phyloP scores from a whole-genome alignment of 30 jellyfish, hydroid and myxozoan species.

The Turritopsis dohrnii region DNA sequence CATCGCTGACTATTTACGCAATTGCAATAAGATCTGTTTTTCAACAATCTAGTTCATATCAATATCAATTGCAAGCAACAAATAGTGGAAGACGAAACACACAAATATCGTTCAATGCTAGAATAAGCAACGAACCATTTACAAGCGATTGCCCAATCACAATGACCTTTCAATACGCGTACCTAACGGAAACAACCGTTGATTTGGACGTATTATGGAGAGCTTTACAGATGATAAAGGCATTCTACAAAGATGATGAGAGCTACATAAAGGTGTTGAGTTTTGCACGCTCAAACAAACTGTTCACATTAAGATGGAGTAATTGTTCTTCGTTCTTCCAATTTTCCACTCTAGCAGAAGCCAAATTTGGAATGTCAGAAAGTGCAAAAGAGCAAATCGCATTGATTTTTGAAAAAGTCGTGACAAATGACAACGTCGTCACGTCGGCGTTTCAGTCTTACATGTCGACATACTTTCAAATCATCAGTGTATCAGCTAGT shows the following conservation, averaged over 20 bases:
- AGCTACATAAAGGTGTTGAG: conserved; percentile 1
- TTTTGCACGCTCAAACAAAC: not conserved
- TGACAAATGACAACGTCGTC: not conserved
- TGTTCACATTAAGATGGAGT: conserved; percentile 26
- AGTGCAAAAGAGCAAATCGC: not conserved
- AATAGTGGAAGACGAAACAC: conserved; percentile 53
- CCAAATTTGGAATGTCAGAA: conserved; percentile 32
- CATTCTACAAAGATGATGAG: conserved; percentile 6
- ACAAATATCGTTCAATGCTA: conserved; percentile 22
- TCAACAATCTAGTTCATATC: conserved; percentile 3
- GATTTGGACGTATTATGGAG: conserved; percentile 24
- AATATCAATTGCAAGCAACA: conserved; percentile 57
- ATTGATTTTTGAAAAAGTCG: conserved; percentile 3
- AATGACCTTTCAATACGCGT: conserved; percentile 30
- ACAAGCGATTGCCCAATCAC: conserved; percentile 69
- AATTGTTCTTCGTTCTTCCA: conserved; percentile 23
- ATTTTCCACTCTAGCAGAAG: conserved; percentile 3
- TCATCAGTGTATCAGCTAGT: conserved; percentile 11
- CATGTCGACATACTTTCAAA: conserved; percentile 27
- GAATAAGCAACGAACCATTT: conserved; percentile 47
- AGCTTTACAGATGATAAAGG: conserved; percentile 5
- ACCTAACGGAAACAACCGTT: not conserved
- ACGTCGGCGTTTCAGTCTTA: not conserved
- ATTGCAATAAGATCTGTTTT: conserved; percentile 59
- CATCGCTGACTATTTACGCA: conserved; percentile 58